phyloP scores from a whole-genome alignment of 1,140 invertebrate species.

The Drosophila ogumai region DNA sequence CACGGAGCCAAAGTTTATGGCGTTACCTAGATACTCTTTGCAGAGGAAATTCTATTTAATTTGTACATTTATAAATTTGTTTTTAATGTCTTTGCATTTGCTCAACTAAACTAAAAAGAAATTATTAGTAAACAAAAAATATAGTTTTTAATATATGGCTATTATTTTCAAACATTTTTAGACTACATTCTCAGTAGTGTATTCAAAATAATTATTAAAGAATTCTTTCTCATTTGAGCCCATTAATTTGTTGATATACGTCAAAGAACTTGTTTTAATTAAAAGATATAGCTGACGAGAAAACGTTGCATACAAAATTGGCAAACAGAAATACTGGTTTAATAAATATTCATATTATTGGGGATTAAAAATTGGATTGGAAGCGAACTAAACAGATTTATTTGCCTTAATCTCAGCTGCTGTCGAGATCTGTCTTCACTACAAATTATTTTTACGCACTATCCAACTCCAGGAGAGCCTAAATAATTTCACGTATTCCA shows the following conservation, averaged over 20 bases:
- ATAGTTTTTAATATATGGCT: no score
- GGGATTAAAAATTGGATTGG: background rate
- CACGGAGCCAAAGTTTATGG: background rate
- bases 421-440: background rate
- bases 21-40: slow-evolving; percentile 3
- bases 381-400: background rate
- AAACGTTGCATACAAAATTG: background rate
- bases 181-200: background rate
- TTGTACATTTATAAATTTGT: background rate
- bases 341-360: slow-evolving; percentile 8
- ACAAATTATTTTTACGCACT: slow-evolving; percentile 2
- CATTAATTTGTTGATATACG: background rate
- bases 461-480: background rate
- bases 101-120: background rate
- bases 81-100: background rate
- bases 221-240: background rate
- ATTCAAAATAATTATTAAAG: background rate
- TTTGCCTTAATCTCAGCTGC: background rate
- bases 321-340: background rate
- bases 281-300: background rate
- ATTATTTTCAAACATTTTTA: background rate
- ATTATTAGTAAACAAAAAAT: background rate
- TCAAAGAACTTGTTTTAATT: background rate
- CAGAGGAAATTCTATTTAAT: background rate
- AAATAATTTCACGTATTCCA: slow-evolving; percentile 9